A percentile compares a stretch with the other conserved stretches of the same genome.
phyloP scores from a whole-genome alignment of 1,140 invertebrate species.

The Ceratosolen fusciceps region DNA sequence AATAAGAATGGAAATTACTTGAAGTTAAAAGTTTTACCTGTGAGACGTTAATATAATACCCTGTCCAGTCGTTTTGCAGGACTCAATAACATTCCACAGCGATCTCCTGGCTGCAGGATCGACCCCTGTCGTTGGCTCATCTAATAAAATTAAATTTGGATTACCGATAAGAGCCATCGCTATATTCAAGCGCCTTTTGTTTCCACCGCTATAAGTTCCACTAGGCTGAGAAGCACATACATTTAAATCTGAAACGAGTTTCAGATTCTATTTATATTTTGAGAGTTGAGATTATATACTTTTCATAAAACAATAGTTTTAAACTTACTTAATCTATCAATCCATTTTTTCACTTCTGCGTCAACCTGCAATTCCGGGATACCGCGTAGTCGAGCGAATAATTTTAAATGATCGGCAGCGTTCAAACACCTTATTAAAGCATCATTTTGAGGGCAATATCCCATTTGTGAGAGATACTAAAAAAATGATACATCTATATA shows the following conservation, averaged over 20 bases:
- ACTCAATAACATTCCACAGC: conserved; percentile 81
- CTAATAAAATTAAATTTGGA: conserved; percentile 82
- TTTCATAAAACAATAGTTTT: background rate
- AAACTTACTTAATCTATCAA: conserved; percentile 68
- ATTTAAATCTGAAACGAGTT: conserved; percentile 61
- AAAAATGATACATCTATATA: conserved; percentile 1
- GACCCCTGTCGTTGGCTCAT: conserved; percentile 84
- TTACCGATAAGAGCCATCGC: conserved; percentile 89
- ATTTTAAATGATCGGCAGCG: conserved; percentile 77
- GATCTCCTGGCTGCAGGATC: conserved; percentile 87
- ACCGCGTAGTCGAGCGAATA: conserved; percentile 80
- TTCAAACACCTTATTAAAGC: conserved; percentile 80
- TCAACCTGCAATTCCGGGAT: conserved; percentile 71
- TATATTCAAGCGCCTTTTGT: conserved; percentile 94
- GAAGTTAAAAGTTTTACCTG: conserved; percentile 69
- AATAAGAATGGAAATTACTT: background rate
- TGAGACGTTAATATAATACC: conserved; percentile 85
- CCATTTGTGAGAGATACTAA: conserved; percentile 73
- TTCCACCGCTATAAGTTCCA: conserved; percentile 87
- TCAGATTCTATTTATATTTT: background rate
- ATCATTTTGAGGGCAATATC: conserved; percentile 82
- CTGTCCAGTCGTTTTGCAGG: conserved; percentile 76
- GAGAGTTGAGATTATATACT: background rate
- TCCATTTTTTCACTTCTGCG: conserved; percentile 71
- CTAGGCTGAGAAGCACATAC: conserved; percentile 69